Evolutionary conservation across 2,113 vertebrate genomes (phyloP).

Genomic region (Himantopus leucocephalus): DNA sequence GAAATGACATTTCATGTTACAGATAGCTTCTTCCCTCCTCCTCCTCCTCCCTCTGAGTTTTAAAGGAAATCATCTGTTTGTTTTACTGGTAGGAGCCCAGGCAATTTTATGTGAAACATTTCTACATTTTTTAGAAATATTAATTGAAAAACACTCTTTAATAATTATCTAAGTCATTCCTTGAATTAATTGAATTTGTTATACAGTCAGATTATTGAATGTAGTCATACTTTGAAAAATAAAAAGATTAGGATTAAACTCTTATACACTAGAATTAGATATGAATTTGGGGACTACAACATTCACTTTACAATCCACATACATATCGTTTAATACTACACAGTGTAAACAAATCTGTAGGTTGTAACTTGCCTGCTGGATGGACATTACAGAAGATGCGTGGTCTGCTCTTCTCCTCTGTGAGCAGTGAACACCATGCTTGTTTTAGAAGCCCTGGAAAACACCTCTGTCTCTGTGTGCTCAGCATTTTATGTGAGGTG

Average conservation of each 20-base stretch:
- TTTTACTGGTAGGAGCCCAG: background rate
- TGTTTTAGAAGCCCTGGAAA: background rate
- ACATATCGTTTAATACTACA: fast-evolving
- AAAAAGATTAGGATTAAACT: background rate
- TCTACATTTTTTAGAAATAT: background rate
- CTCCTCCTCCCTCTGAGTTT: background rate
- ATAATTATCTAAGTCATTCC: background rate
- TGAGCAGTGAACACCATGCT: background rate
- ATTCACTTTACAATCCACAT: background rate
- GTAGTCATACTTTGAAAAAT: background rate
- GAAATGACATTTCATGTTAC: background rate
- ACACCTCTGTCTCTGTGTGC: background rate
- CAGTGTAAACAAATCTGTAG: background rate
- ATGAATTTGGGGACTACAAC: background rate
- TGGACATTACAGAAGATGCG: background rate
- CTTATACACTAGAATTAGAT: background rate
- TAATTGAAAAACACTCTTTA: background rate
- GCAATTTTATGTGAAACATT: background rate
- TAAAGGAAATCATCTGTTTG: background rate
- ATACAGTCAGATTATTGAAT: background rate
- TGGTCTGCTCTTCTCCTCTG: background rate
- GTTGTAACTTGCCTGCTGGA: background rate
- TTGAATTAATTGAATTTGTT: background rate
- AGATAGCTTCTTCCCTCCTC: background rate
- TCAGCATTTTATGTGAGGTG: background rate